Base-by-base conservation (phyloP, 2,113 vertebrate genomes). In the Anhinga anhinga region DNA sequence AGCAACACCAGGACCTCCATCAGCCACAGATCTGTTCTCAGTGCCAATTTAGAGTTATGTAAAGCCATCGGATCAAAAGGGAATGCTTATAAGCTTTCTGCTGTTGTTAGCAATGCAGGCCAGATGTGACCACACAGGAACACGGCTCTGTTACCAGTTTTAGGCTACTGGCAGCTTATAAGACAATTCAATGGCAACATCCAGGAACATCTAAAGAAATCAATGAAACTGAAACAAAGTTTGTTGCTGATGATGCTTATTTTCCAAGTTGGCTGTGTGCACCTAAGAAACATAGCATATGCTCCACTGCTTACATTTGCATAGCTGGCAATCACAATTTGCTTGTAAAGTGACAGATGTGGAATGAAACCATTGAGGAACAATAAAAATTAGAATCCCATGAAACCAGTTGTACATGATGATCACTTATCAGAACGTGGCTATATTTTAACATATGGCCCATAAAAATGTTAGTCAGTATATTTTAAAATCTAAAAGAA, bases 401-500 rank as follows among this genome's bases (percentile, higher is more conserved):
- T 71, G 14, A 82, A 95, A 58, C 32, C 38, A 78, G 32, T 90
- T 81, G 89, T 91, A 93, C 53, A 59, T 82, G 82, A 77, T 82
- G 78, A 96, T 91, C 78, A 49, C 67, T 90, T 90, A 63, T 55
- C 73, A 86, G 95, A 96, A 94, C 50, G 91, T 2, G 4, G 59
- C 52, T 90, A 16, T 82, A 67, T 90, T 90, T 93, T 88, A 96
- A 88, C 91, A 96, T 96, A 93, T 65, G 94, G 89, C 50, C 58
- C 74, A 55, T 91, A 88, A 95, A 94, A 90, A 69, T 1, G 3
- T 94, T 77, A 91, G 32, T 89, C 7, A 5, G 63, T 94, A 23
- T 91, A 91, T 96, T 96, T 81, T 91, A 95, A 95, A 94, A 90
- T 59, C 67, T 77, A 62, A 89, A 90, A 70, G 69, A 86, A 79